Base-by-base conservation (phyloP, 2,888 invertebrate species). In the Scaptomyza cyrtandrae region DNA sequence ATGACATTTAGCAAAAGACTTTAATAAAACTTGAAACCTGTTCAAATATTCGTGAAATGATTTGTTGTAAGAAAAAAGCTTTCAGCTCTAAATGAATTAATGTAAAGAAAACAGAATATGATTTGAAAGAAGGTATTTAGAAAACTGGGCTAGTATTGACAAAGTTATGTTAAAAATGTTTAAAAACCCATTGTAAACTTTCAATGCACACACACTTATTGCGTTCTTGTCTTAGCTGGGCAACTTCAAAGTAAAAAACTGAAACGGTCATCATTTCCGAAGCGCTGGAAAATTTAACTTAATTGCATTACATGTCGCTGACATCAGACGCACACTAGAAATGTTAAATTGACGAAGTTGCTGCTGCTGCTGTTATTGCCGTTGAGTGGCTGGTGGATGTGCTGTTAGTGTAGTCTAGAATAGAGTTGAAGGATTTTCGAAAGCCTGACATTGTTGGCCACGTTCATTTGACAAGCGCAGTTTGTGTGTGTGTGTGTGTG, bases 381-480 rank as follows among this genome's bases (percentile, higher is more conserved):
- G 54, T 60, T 54, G 67, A 71, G 73, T 67, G 68, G 62, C 57
- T 44, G 57, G 24, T 19, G 2, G 44, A 16, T 35, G 19, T 24
- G 43, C 31, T 33, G 31, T 16, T 33, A 58, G 24, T 14, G n/a
- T 24, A 52, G 57, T 69, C 45, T 13, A 19, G 37, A 11, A 16
- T 64, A n/a, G 60, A 46, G 43, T 65, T 48, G 43, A 37, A 48
- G 60, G 43, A 46, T 76, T 37, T 65, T 70, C 55, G 60, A 39
- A 50, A 57, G 58, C 58, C 62, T 57, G 61, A 46, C 75, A 39
- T 49, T 27, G 44, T 53, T 27, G 44, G 52, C 44, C 41, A 67
- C 86, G 78, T 80, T 86, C 77, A 81, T 78, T 81, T 87, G 69
- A 64, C 59, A 62, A 72, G 74, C 77, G 67, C 82, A 77, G 85